Evolutionary conservation across 2,797 vertebrate genomes (phyloP).

Genomic region (Cyclopterus lumpus): DNA sequence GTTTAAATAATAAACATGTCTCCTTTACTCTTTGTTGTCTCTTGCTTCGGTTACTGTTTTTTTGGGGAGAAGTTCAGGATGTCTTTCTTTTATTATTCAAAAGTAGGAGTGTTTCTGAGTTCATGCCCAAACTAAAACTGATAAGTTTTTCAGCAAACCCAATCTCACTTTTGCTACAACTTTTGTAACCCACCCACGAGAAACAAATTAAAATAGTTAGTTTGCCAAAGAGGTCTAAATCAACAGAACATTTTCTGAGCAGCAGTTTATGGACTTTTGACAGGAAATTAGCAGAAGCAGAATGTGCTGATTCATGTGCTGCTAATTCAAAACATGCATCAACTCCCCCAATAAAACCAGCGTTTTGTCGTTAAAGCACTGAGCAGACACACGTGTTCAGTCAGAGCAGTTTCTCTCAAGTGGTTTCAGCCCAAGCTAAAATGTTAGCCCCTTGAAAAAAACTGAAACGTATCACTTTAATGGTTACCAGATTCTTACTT

Average conservation of each 20-base stretch:
- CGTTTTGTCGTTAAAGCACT: constrained; percentile 28
- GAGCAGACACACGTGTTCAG: constrained; percentile 48
- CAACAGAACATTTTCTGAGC: constrained; percentile 21
- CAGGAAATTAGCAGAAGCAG: constrained; percentile 58
- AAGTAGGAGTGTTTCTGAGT: not conserved
- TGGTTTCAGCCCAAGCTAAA: not conserved
- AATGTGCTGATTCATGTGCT: constrained; percentile 65
- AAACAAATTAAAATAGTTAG: constrained; percentile 1
- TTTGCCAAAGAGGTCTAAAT: constrained; percentile 35
- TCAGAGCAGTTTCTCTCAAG: constrained; percentile 2
- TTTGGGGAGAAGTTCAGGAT: not conserved
- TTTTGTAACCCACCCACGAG: not conserved
- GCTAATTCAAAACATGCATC: constrained; percentile 64
- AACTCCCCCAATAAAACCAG: constrained; percentile 54
- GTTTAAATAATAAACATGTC: constrained; percentile 99
- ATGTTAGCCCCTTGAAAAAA: not conserved
- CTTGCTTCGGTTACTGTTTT: constrained; percentile 30
- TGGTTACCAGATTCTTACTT: not conserved
- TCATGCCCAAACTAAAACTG: not conserved
- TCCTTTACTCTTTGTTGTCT: constrained; percentile 89
- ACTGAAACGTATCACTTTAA: not conserved
- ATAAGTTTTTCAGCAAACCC: not conserved
- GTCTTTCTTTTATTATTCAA: not conserved
- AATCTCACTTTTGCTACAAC: not conserved
- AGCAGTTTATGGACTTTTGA: constrained; percentile 46